phyloP scores from a whole-genome alignment of 2,113 vertebrate genomes.

The Aegypius monachus region DNA sequence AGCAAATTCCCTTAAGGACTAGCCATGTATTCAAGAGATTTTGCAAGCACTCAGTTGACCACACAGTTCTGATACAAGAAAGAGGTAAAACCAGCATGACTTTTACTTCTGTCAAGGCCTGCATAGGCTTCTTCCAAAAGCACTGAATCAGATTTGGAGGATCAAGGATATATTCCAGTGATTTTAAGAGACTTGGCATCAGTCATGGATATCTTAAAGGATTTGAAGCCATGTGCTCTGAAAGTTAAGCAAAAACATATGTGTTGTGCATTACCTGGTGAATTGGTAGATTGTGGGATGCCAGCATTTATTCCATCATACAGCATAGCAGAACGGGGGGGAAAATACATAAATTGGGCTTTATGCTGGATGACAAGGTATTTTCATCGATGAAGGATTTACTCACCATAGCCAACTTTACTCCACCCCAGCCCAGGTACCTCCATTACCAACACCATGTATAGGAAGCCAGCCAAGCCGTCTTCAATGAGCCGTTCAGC shows the following conservation, averaged over 20 bases:
- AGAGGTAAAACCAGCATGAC: background rate
- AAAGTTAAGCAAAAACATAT: background rate
- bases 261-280: background rate
- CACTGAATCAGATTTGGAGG: background rate
- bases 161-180: background rate
- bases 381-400: background rate
- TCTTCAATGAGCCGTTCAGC: background rate
- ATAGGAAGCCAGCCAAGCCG: background rate
- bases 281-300: background rate
- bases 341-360: background rate
- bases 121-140: background rate
- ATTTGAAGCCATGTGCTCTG: background rate
- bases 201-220: background rate
- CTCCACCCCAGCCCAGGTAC: background rate
- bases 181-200: background rate
- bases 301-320: background rate
- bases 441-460: background rate
- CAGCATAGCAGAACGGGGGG: background rate
- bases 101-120: background rate
- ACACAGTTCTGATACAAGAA: background rate
- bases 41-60: background rate
- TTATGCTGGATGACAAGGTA: background rate
- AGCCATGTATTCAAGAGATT: background rate
- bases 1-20: background rate
- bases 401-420: background rate